These are phyloP conservation scores for Lacanobia oleracea DNA, from an alignment of 2,888 invertebrate genomes.

Conservation along the genomic window DNA sequence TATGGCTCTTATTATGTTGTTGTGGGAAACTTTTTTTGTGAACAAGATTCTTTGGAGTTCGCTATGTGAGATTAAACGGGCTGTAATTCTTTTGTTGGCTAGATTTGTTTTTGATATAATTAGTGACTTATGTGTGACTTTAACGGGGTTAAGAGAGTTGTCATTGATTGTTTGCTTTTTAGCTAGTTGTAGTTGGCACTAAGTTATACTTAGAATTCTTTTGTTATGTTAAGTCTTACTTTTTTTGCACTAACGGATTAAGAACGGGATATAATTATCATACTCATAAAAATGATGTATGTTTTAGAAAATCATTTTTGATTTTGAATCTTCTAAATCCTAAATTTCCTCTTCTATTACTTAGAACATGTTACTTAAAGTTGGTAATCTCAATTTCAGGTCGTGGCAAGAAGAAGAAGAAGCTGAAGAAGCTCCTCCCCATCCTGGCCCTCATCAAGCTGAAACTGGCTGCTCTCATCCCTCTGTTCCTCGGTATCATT, in stretches of 20 bases:
- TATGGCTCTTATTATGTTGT: constrained; percentile 25
- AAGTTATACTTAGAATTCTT: constrained; percentile 8
- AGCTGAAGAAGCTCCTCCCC: constrained; percentile 94
- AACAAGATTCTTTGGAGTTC: constrained; percentile 56
- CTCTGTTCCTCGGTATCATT: constrained; percentile 93
- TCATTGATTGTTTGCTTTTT: constrained; percentile 36
- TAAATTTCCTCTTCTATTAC: not conserved
- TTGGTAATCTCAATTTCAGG: constrained; percentile 83
- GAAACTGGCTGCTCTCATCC: constrained; percentile 94
- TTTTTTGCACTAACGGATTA: not conserved
- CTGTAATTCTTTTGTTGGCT: constrained; percentile 51
- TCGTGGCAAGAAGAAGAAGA: constrained; percentile 95
- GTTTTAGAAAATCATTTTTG: not conserved
- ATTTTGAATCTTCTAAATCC: not conserved
- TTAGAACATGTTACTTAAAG: constrained; percentile 9
- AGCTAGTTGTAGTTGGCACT: not conserved
- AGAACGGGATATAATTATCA: not conserved
- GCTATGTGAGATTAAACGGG: constrained; percentile 60
- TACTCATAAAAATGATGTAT: not conserved
- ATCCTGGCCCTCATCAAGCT: constrained; percentile 94
- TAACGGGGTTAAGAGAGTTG: constrained; percentile 50
- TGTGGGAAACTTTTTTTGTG: constrained; percentile 62
- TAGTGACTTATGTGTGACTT: constrained; percentile 58
- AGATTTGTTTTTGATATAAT: constrained; percentile 50
- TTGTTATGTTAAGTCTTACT: not conserved